phyloP scores from a whole-genome alignment of 2,888 invertebrate species.

The Dynastes maya region DNA sequence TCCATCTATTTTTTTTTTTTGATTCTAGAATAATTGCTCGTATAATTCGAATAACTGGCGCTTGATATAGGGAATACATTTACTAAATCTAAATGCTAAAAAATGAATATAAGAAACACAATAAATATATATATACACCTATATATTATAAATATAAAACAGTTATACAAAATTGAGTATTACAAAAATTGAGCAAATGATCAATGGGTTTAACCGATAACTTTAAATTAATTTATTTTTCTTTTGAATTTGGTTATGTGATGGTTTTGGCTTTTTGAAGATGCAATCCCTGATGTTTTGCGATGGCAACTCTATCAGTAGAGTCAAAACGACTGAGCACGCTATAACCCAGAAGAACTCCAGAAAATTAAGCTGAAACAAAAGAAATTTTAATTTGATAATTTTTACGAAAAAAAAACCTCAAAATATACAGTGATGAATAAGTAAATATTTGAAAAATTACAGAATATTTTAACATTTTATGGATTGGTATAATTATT shows the following conservation, averaged over 20 bases:
- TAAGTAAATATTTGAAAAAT: too few species aligned
- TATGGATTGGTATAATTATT: too few species aligned
- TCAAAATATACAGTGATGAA: too few species aligned
- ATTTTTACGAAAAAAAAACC: too few species aligned
- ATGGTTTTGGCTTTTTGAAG: slow-evolving; percentile 62
- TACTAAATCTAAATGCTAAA: too few species aligned
- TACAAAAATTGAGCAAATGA: slow-evolving; percentile 19
- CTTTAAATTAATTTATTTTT: neutral
- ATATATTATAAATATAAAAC: neutral
- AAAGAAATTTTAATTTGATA: slow-evolving; percentile 43
- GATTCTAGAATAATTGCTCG: too few species aligned
- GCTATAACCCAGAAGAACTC: slow-evolving; percentile 75
- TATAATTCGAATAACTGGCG: too few species aligned
- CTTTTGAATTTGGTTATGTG: neutral
- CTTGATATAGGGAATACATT: too few species aligned
- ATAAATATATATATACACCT: too few species aligned
- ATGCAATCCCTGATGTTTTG: slow-evolving; percentile 78
- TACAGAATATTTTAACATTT: too few species aligned
- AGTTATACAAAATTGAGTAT: neutral
- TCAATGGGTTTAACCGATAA: neutral
- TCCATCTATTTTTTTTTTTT: too few species aligned
- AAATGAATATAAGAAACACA: too few species aligned
- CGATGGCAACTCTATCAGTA: slow-evolving; percentile 80
- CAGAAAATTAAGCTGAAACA: slow-evolving; percentile 75
- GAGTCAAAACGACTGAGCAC: slow-evolving; percentile 74